Conservation (phyloP, 1,140 invertebrate genomes). For the Brachionus rotundiformis region DNA sequence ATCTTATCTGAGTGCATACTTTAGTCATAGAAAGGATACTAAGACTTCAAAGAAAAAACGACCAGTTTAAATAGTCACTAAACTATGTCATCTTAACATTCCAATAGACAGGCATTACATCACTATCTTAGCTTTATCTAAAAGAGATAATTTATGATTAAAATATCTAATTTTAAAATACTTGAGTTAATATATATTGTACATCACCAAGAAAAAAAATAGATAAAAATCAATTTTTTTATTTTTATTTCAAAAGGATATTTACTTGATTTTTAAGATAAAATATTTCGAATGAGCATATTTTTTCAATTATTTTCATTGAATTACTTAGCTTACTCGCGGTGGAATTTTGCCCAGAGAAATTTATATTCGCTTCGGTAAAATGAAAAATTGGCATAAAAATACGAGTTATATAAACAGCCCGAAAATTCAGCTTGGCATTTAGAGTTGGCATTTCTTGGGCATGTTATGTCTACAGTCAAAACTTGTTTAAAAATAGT, state of each 20-base stretch:
- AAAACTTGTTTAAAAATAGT: constrained; percentile 15
- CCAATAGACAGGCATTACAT: neutral
- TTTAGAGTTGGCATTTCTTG: constrained; percentile 13
- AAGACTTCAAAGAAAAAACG: constrained; percentile 4
- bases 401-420: constrained; percentile 16
- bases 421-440: neutral
- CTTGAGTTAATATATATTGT: neutral
- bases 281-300: neutral
- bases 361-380: neutral
- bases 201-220: neutral
- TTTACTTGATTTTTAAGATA: constrained; percentile 21
- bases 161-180: constrained; percentile 11
- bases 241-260: neutral
- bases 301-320: constrained; percentile 18
- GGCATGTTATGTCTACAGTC: neutral
- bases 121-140: neutral
- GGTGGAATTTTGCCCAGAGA: constrained; percentile 10
- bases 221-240: constrained; percentile 8
- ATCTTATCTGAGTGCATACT: neutral
- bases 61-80: neutral
- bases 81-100: constrained; percentile 14
- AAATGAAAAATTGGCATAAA: constrained; percentile 3
- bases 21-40: neutral
- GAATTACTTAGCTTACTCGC: constrained; percentile 3
- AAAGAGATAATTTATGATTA: neutral